Conservation (phyloP, 2,797 vertebrate species). For the Hippocampus kuda region DNA sequence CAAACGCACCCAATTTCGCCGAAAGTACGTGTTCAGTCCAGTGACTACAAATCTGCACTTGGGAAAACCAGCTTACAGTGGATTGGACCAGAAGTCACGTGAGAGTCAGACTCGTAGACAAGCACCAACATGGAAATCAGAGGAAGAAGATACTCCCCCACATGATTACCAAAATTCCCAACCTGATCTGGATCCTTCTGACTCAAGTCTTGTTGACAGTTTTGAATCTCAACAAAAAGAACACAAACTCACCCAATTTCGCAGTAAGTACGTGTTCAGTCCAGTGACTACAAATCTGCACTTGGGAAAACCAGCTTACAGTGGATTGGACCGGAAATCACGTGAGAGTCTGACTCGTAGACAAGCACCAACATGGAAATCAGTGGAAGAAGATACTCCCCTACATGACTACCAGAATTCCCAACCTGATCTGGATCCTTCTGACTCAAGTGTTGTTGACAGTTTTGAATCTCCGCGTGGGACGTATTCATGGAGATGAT, state of each 20-base stretch:
- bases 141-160: neutral
- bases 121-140: neutral
- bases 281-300: constrained; percentile 2
- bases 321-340: neutral
- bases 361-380: neutral
- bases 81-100: neutral
- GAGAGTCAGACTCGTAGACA: neutral
- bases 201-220: neutral
- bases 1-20: neutral
- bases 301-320: constrained; percentile 2
- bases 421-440: neutral
- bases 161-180: neutral
- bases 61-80: neutral
- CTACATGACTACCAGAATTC: neutral
- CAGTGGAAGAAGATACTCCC: neutral
- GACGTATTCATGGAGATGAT: neutral
- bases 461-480: neutral
- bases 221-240: neutral
- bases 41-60: constrained; percentile 3
- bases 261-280: neutral
- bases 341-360: neutral
- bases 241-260: neutral
- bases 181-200: neutral
- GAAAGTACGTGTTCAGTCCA: neutral
- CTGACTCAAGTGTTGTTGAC: neutral